These are phyloP conservation scores for Fratercula arctica DNA, from an alignment of 2,797 vertebrate species.

Conservation along the genomic window DNA sequence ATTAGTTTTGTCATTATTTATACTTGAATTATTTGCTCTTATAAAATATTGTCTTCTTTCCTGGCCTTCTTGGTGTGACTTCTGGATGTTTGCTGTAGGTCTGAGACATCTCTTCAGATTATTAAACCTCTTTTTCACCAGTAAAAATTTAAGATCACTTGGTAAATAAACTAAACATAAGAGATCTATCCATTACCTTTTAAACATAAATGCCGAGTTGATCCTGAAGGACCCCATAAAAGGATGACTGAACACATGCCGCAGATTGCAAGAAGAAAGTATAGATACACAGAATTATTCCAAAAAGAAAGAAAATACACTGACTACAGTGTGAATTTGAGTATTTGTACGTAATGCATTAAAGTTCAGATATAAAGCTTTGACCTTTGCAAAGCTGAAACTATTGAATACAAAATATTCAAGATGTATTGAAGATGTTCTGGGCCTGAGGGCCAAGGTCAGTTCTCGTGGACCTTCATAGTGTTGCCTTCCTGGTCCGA, in stretches of 20 bases:
- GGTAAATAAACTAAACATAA: not conserved
- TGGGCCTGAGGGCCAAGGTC: not conserved
- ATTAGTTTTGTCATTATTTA: not conserved
- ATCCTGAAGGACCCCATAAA: not conserved
- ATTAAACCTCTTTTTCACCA: not conserved
- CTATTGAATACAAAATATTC: not conserved
- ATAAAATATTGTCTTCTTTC: not conserved
- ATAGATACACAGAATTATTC: not conserved
- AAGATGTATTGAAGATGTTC: not conserved
- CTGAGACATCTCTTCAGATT: not conserved
- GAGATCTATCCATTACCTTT: not conserved
- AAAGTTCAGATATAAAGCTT: not conserved
- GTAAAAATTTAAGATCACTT: not conserved
- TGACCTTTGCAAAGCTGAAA: not conserved
- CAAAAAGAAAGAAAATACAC: not conserved
- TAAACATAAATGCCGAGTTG: not conserved
- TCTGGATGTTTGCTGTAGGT: not conserved
- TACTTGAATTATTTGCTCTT: not conserved
- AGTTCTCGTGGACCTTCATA: not conserved
- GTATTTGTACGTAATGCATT: not conserved
- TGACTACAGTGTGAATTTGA: not conserved
- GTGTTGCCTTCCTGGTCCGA: not conserved
- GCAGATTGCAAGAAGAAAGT: not conserved
- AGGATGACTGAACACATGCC: not conserved
- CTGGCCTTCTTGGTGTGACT: not conserved